Conservation (phyloP, 2,888 invertebrate species). For the Hipparchia sbordonii region DNA sequence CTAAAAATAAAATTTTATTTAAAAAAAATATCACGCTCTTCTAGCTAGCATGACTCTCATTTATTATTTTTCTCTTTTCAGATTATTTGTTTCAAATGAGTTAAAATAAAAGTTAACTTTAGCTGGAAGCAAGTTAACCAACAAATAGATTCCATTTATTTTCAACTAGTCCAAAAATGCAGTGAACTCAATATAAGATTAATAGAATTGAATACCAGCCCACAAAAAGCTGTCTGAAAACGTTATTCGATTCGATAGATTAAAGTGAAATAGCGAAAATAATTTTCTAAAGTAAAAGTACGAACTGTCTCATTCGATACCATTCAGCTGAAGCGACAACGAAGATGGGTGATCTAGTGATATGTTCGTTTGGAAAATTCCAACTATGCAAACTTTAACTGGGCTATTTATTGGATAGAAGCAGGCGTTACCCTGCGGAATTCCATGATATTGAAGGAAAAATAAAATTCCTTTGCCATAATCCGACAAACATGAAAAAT, state of each 20-base stretch:
- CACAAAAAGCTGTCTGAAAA: constrained; percentile 24
- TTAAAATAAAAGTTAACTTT: constrained; percentile 14
- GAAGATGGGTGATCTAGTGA: constrained; percentile 23
- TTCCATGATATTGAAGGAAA: too few species aligned
- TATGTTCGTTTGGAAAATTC: constrained; percentile 6
- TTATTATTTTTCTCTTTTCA: too few species aligned
- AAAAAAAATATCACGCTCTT: neutral
- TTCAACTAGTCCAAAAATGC: neutral
- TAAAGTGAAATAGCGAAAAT: constrained; percentile 28
- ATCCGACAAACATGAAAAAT: too few species aligned
- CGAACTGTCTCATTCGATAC: constrained; percentile 29
- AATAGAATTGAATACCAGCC: constrained; percentile 16
- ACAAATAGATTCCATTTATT: constrained; percentile 10
- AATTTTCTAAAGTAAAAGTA: constrained; percentile 39
- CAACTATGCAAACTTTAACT: neutral
- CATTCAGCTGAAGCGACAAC: constrained; percentile 31
- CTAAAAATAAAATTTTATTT: too few species aligned
- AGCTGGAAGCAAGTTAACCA: neutral
- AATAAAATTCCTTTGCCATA: too few species aligned
- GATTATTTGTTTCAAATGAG: neutral
- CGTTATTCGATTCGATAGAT: constrained; percentile 29
- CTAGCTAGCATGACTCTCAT: neutral
- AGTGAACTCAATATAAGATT: constrained; percentile 2
- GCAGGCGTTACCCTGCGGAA: too few species aligned
- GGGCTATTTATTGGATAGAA: neutral